Evolutionary conservation across 1,140 invertebrate species (phyloP), one percentile per base, ranked within the genome.

Genomic region (Trichonephila inaurata): DNA sequence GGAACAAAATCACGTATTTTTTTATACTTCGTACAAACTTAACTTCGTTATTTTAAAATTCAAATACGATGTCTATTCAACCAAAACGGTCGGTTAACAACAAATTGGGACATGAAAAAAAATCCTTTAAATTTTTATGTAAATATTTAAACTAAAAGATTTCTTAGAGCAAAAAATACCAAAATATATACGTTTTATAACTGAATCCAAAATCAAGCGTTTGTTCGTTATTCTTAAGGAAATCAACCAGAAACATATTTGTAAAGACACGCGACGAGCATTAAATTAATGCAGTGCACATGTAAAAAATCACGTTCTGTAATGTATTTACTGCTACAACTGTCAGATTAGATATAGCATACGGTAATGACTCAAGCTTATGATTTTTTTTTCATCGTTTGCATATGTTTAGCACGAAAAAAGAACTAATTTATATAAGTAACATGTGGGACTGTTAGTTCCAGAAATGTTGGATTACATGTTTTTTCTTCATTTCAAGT

Each of bases 371-470:
- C 51, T 83, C 82, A 83, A 83, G 82, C 40, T 83, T 83, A 58
- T 21, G 8, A 44, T 51, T 58, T 83, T 8, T 51, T 60, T 10
- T 60, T 83, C 44, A 24, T 18, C 24, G 51, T 83, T 77, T 58
- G 40, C 82, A 83, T 28, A 83, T 58, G n/a, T 83, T 83, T 14
- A 58, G 44, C 44, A 40, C 72, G 72, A 77, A 77, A 77, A 77
- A 77, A 77, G 72, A 77, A 77, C 72, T 77, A 77, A 77, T 77
- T 77, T 77, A 77, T 77, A 77, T 28, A 77, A 77, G 72, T 77
- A 77, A 40, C 72, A 77, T 77, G 18, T 77, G 72, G 18, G 72
- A 40, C 72, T 77, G 72, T 18, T 77, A 77, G 33, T 77, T 77
- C 72, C 7, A 77, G 28, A 77, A 33, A 77, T 77, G 33, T 77